Evolutionary conservation across 2,113 vertebrate species (phyloP).

Genomic region (Pteropus alecto): DNA sequence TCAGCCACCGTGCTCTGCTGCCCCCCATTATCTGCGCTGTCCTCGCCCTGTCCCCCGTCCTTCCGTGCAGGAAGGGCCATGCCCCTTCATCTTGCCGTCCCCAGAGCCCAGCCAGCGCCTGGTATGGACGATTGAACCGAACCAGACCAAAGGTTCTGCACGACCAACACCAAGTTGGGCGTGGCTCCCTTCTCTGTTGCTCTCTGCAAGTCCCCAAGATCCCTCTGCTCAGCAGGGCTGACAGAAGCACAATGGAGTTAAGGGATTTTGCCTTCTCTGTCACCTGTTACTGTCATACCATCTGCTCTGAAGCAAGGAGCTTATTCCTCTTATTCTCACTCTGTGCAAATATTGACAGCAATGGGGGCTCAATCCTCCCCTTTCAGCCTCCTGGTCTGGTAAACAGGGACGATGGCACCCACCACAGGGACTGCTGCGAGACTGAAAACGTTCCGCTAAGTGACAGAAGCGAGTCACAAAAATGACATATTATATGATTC

Average conservation of each 20-base stretch:
- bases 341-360: fast-evolving
- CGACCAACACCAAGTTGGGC: too few relatives aligned
- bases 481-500: too few relatives aligned
- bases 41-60: background rate
- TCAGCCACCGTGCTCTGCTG: fast-evolving
- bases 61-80: background rate
- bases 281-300: background rate
- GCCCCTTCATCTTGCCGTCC: background rate
- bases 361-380: background rate
- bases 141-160: background rate
- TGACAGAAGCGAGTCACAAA: background rate
- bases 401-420: background rate
- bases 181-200: background rate
- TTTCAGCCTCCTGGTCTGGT: background rate
- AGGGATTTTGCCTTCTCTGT: background rate
- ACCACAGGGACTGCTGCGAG: background rate
- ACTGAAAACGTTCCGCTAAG: fast-evolving
- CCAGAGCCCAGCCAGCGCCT: background rate
- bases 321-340: background rate
- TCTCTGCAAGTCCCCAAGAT: background rate
- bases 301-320: background rate
- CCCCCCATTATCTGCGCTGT: fast-evolving
- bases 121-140: too few relatives aligned
- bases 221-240: background rate
- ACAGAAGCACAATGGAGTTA: background rate